Percentiles rank a stretch among this genome's conserved stretches.
Evolutionary conservation across 2,113 vertebrate genomes (phyloP).

Genomic region (Gavialis gangeticus): DNA sequence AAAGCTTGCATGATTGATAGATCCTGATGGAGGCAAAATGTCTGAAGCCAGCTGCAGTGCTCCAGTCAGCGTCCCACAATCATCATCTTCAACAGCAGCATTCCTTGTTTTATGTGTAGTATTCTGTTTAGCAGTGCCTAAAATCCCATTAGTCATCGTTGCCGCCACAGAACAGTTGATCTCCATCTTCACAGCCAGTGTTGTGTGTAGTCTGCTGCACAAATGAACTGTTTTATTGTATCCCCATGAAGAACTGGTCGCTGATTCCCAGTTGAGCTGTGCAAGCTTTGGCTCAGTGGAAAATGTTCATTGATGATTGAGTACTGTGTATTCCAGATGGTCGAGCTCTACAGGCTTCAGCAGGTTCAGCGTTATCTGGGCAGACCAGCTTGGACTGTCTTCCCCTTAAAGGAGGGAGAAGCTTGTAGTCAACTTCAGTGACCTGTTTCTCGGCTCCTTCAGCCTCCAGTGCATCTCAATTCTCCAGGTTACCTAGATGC

Average conservation of each 20-base stretch:
- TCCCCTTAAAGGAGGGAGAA: neutral
- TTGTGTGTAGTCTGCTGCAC: neutral
- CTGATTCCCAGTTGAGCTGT: neutral
- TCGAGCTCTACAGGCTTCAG: neutral
- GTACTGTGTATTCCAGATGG: too few species aligned
- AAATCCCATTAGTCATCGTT: neutral
- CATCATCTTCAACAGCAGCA: rapidly evolving
- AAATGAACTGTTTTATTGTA: neutral
- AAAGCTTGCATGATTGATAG: neutral
- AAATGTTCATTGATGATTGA: neutral
- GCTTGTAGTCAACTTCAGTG: neutral
- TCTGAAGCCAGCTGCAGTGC: neutral
- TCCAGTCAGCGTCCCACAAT: neutral
- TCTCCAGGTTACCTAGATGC: neutral
- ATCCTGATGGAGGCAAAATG: neutral
- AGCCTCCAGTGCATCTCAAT: neutral
- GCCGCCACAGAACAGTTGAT: neutral
- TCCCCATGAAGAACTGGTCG: neutral
- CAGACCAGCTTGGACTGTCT: neutral
- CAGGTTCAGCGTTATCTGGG: neutral
- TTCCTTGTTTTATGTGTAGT: neutral
- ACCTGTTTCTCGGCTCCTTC: neutral
- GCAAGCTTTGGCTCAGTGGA: neutral
- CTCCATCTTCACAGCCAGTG: neutral
- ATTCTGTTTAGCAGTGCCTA: neutral